Conservation (phyloP, 1,140 invertebrate genomes). For the Magallana ariakensis region DNA sequence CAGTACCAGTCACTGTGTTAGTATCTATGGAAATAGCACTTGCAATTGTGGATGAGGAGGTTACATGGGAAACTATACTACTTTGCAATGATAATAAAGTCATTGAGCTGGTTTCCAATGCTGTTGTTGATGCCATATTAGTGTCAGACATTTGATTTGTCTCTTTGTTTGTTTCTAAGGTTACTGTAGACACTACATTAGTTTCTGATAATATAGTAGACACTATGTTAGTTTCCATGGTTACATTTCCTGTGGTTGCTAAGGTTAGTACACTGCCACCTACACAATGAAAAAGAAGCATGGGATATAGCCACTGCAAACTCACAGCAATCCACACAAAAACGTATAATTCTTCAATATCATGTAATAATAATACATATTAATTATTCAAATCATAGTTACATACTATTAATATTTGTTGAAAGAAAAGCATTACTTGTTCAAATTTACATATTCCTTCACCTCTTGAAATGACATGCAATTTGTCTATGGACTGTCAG, state of each 20-base stretch:
- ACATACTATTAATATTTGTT: no score
- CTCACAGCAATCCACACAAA: conserved; percentile 2
- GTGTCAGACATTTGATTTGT: neutral
- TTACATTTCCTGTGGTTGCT: conserved; percentile 20
- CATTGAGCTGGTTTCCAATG: neutral
- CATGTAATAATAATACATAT: no score
- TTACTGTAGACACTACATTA: neutral
- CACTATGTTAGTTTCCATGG: conserved; percentile 15
- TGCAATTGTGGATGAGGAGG: neutral
- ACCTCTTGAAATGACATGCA: no score
- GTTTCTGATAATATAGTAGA: conserved; percentile 4
- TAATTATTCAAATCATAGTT: no score
- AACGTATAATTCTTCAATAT: no score
- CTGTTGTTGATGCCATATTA: neutral
- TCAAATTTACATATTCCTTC: no score
- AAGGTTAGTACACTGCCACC: conserved; percentile 23
- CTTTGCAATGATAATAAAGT: neutral
- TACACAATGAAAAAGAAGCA: neutral
- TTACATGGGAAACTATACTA: neutral
- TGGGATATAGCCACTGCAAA: neutral
- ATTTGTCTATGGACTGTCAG: no score
- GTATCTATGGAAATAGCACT: neutral
- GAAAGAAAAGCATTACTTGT: no score
- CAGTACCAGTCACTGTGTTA: neutral
- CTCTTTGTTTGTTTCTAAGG: conserved; percentile 7